Evolutionary conservation across 2,888 invertebrate species (phyloP), one percentile per base, ranked within the genome.

Genomic region (Rhagium mordax): DNA sequence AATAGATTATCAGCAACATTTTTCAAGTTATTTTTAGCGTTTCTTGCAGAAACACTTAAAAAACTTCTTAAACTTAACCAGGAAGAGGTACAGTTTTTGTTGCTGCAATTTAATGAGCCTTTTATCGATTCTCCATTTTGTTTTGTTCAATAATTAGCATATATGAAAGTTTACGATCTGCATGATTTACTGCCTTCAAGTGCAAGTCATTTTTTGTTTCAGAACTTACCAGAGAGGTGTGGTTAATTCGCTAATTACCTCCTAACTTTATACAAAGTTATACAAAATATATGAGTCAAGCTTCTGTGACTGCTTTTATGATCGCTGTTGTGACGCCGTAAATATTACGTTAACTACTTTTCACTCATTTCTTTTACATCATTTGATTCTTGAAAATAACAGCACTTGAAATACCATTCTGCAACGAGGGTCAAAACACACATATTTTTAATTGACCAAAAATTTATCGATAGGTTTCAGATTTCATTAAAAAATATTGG

Each of bases 161-260:
- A 65, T 65, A 65, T 65, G 65, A 65, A 65, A 53, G 65, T 65
- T 65, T 65, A 65, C 65, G 53, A 65, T 65, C 65, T 16, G 29
- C 65, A 33, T 65, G 65, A 65, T 65, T 65, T 65, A 65, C 65
- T 65, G 65, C 65, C 41, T 53, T 65, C 65, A 65, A 65, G 53
- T 65, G 49, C 65, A 51, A 65, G 21, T 53, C 53, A 29, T 69
- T 74, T 77, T 73, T 77, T 77, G 70, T 65, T 48, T 70, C 60
- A 57, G 67, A 74, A 73, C 70, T 74, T 71, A 60, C 68, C 48
- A 53, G 57, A 67, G 74, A 77, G 77, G 74, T 77, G 77, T 75
- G 77, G 72, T 72, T 77, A 75, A 75, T 77, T 71, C 33, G 53
- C 53, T 65, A 65, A 65, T 65, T 65, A 53, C 53, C 27, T 48